These are phyloP conservation scores for Abrostola tripartita DNA, from an alignment of 2,888 invertebrate species.

Conservation along the genomic window DNA sequence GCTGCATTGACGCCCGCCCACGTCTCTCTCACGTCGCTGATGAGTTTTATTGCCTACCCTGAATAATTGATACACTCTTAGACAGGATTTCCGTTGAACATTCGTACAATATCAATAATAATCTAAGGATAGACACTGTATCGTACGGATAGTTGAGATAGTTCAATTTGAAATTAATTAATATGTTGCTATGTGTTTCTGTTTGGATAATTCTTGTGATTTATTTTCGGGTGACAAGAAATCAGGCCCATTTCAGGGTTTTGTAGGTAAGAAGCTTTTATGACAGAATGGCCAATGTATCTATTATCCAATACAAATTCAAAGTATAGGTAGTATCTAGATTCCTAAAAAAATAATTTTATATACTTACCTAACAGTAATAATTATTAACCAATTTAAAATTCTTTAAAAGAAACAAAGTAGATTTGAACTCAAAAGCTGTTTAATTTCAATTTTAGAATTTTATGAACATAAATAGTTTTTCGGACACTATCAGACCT, in stretches of 20 bases:
- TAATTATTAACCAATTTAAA: too few species aligned
- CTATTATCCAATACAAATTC: too few species aligned
- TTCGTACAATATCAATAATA: constrained; percentile 15
- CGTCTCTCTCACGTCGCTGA: constrained; percentile 33
- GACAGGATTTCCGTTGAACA: constrained; percentile 41
- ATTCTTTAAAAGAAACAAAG: too few species aligned
- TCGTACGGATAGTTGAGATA: constrained; percentile 6
- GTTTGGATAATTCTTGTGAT: not conserved
- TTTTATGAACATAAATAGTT: constrained; percentile 10
- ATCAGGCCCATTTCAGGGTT: not conserved
- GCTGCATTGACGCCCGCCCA: constrained; percentile 47
- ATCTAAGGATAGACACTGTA: constrained; percentile 10
- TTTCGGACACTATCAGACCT: constrained; percentile 8
- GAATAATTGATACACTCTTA: constrained; percentile 49
- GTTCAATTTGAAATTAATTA: not conserved
- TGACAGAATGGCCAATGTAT: too few species aligned
- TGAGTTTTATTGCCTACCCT: constrained; percentile 52
- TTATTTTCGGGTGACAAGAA: too few species aligned
- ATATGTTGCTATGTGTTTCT: not conserved
- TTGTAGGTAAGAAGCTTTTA: not conserved
- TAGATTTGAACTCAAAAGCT: too few species aligned
- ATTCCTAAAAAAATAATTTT: too few species aligned
- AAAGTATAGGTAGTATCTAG: too few species aligned
- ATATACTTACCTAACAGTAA: too few species aligned
- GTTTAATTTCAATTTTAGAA: constrained; percentile 27